Conservation (phyloP, 2,797 vertebrate genomes). For the Typhlichthys eigenmanni region DNA sequence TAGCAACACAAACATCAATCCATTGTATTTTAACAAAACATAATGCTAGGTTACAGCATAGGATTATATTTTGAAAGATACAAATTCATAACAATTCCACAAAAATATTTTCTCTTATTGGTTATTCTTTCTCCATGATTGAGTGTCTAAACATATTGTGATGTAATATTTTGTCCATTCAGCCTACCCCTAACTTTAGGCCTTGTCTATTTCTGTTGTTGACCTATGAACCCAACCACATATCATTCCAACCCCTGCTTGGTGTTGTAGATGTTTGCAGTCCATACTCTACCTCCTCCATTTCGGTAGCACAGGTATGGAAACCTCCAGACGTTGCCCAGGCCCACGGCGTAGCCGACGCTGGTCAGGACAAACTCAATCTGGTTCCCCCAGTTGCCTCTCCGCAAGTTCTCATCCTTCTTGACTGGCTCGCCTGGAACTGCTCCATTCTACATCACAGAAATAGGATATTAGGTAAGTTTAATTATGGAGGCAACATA, state of each 20-base stretch:
- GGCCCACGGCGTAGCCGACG: constrained; percentile 97
- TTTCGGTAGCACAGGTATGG: constrained; percentile 99
- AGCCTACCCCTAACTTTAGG: too few species aligned
- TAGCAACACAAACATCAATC: too few species aligned
- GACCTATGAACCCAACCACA: not conserved
- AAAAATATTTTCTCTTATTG: too few species aligned
- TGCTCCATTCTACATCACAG: constrained; percentile 88
- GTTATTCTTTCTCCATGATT: too few species aligned
- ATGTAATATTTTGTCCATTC: too few species aligned
- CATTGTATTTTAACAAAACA: too few species aligned
- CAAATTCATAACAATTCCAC: too few species aligned
- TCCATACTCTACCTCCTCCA: constrained; percentile 88
- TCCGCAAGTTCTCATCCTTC: constrained; percentile 90
- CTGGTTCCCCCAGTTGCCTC: constrained; percentile 99
- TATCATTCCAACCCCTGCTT: not conserved
- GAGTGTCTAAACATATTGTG: too few species aligned
- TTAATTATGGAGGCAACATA: not conserved
- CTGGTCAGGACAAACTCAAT: constrained; percentile 98
- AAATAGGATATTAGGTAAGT: constrained; percentile 4
- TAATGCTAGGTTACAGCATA: too few species aligned
- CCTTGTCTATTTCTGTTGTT: too few species aligned
- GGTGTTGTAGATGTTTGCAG: not conserved
- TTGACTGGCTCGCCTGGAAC: constrained; percentile 92
- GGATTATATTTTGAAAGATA: too few species aligned
- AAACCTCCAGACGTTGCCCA: constrained; percentile 98